Evolutionary conservation across 2,888 invertebrate species (phyloP).

Genomic region (Criorhina ranunculi): DNA sequence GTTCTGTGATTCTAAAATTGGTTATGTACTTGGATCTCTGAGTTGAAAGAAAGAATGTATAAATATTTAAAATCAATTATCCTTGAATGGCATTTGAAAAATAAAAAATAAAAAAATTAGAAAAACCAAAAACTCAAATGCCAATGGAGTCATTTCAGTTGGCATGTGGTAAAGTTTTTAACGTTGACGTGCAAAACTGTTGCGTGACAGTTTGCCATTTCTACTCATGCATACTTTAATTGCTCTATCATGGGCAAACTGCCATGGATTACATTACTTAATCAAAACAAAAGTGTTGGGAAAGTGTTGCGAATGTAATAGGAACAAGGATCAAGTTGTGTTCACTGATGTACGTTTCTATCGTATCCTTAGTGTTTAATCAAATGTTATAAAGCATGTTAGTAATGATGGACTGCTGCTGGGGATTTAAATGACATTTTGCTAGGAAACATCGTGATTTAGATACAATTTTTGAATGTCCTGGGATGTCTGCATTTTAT

Average conservation of each 20-base stretch:
- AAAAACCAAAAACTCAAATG: not conserved
- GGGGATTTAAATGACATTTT: constrained; percentile 11
- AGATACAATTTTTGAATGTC: not conserved
- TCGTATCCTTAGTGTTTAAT: constrained; percentile 7
- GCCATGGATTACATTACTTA: constrained; percentile 28
- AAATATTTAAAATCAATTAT: constrained; percentile 30
- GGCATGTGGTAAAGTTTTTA: constrained; percentile 22
- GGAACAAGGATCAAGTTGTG: constrained; percentile 1
- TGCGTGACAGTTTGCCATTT: constrained; percentile 39
- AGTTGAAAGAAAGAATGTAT: not conserved
- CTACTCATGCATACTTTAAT: constrained; percentile 32
- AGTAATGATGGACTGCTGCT: not conserved
- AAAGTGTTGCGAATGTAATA: constrained; percentile 14
- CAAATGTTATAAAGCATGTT: constrained; percentile 10
- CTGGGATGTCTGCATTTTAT: constrained; percentile 2
- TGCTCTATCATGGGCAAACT: constrained; percentile 32
- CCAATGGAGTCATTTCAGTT: not conserved
- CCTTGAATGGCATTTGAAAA: constrained; percentile 6
- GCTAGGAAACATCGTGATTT: not conserved
- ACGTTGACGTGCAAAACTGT: constrained; percentile 34
- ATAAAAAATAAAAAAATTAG: no score
- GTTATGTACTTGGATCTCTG: not conserved
- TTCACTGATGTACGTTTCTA: not conserved
- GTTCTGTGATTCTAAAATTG: not conserved
- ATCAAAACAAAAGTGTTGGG: constrained; percentile 29